These are phyloP conservation scores for Puntigrus tetrazona DNA, from an alignment of 2,113 vertebrate genomes.

Conservation along the genomic window DNA sequence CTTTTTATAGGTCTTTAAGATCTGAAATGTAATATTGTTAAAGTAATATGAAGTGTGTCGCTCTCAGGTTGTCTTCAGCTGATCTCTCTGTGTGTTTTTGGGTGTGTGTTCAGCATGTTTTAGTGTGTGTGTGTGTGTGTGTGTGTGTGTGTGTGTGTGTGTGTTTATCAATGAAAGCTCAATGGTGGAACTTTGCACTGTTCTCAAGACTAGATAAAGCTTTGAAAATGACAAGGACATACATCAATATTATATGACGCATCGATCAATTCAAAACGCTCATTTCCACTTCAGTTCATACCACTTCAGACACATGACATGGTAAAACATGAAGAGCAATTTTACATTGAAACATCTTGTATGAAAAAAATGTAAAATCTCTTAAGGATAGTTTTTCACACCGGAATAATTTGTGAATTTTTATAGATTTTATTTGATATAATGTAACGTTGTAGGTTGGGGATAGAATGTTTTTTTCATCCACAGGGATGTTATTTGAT, in stretches of 20 bases:
- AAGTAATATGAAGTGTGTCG: background rate
- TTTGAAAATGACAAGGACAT: constrained; percentile 30
- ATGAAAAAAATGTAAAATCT: background rate
- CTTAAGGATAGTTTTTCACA: background rate
- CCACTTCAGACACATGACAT: constrained; percentile 6
- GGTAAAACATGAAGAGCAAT: background rate
- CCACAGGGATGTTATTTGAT: background rate
- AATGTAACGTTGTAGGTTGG: background rate
- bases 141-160: background rate
- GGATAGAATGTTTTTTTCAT: too few species aligned
- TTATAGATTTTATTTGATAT: background rate
- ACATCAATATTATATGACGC: background rate
- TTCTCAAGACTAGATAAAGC: constrained; percentile 27
- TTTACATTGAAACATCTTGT: background rate
- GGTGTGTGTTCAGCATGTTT: constrained; percentile 7
- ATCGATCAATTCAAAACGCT: background rate
- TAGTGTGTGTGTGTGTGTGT: background rate
- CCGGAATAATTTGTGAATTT: background rate
- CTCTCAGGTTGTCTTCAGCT: background rate
- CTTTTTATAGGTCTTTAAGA: background rate
- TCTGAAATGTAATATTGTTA: background rate
- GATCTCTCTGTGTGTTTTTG: background rate
- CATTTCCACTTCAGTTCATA: constrained; percentile 25
- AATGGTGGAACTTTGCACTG: constrained; percentile 54
- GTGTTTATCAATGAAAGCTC: background rate